Evolutionary conservation across 2,888 invertebrate species (phyloP).

Genomic region (Helicoverpa assulta): DNA sequence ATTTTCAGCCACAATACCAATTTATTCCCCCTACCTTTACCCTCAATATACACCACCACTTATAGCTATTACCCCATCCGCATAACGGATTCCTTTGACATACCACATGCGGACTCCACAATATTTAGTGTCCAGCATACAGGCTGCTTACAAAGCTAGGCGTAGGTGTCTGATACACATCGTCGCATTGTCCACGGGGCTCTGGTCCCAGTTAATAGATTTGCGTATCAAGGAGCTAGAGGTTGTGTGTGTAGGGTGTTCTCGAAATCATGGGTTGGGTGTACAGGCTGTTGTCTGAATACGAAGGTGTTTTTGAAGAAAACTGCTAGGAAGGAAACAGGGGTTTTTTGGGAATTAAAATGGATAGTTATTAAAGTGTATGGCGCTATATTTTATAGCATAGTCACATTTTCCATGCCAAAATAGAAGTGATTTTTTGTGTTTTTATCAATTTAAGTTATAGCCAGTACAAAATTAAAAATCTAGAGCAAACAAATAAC

Average conservation of each 20-base stretch:
- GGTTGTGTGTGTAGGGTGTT: conserved; percentile 18
- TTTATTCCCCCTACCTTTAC: background rate
- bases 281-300: background rate
- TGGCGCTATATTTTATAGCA: no score
- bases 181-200: conserved; percentile 66
- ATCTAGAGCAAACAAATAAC: no score
- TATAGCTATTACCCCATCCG: background rate
- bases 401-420: no score
- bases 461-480: no score
- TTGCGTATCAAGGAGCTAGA: conserved; percentile 59
- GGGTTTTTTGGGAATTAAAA: no score
- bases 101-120: conserved; percentile 27
- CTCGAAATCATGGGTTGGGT: conserved; percentile 28
- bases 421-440: no score
- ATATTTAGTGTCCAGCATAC: conserved; percentile 45
- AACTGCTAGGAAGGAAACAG: no score
- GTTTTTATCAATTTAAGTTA: no score
- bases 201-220: conserved; percentile 65
- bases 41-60: background rate
- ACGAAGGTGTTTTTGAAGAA: no score
- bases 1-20: no score
- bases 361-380: no score
- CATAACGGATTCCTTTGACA: conserved; percentile 38
- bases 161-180: conserved; percentile 68
- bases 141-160: conserved; percentile 57